Percentiles rank a stretch among this genome's conserved stretches.
These are phyloP conservation scores for Phengaris alcon DNA, from an alignment of 2,888 invertebrate species.

Conservation along the genomic window DNA sequence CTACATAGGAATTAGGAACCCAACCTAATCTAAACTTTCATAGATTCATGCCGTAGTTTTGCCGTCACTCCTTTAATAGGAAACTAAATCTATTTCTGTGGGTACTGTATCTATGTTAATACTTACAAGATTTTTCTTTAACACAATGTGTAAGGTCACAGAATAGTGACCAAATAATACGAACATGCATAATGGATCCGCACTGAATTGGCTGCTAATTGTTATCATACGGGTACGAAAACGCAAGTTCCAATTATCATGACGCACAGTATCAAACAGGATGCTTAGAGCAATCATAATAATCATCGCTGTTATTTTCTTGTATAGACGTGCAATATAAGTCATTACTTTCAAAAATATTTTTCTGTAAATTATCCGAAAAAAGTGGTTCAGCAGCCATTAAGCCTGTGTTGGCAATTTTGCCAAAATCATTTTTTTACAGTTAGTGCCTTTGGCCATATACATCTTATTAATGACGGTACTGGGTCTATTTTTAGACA, in stretches of 20 bases:
- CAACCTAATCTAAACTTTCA: too few species aligned
- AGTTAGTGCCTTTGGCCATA: background rate
- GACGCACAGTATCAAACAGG: background rate
- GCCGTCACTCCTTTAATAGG: too few species aligned
- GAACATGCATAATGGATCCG: background rate
- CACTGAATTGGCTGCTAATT: background rate
- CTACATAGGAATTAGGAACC: too few species aligned
- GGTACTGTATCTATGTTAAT: too few species aligned
- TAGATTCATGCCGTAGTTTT: too few species aligned
- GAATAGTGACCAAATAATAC: too few species aligned
- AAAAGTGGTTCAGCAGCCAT: background rate
- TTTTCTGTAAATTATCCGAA: background rate
- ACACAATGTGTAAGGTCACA: too few species aligned
- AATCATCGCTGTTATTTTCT: background rate
- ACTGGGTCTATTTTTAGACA: background rate
- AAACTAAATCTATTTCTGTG: too few species aligned
- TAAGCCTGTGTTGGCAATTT: background rate
- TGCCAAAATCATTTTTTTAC: background rate
- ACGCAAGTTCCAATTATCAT: background rate
- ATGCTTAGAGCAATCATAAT: background rate
- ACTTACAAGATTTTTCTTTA: too few species aligned
- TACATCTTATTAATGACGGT: background rate
- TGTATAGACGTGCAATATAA: too few species aligned
- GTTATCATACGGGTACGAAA: background rate
- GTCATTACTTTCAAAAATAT: background rate